Base-by-base conservation (phyloP, 2,113 vertebrate species). In the Tragelaphus strepsiceros region DNA sequence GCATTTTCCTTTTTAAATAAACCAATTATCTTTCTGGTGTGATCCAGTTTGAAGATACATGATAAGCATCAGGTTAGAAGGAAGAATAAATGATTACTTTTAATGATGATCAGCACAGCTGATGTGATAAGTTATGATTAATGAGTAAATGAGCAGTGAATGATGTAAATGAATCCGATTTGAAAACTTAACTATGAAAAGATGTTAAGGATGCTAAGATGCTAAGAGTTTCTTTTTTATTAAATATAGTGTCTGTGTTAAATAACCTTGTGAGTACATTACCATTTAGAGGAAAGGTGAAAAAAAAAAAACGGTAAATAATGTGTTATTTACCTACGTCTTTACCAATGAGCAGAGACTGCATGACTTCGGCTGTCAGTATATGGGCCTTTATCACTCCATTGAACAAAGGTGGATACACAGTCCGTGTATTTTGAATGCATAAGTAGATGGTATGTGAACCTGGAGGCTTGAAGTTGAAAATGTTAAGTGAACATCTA, bases 51-150 rank as follows among this genome's bases (percentile, higher is more conserved):
- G 80, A 87, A 98, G 88, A 61, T 97, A 96, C 56, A 88, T 62
- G 97, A 26, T 98, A 98, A 98, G 46, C 95, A 92, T 77, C 61
- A 97, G 95, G 88, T 98, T 99, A 97, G 87, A 98, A 97, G 97
- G 96, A 96, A 98, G 59, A 88, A 96, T 97, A 98, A 98, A 98
- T 97, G 90, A 96, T 98, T 98, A 89, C 54, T 98, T 98, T 85
- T 97, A 98, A 96, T 96, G 98, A 98, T 97, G 78, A 98, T 97
- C 93, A 95, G 90, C 94, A 93, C 95, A 98, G 98, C 93, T 93
- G 62, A 98, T 98, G 88, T 98, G 95, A 98, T 95, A 98, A 97
- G 98, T 98, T 98, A 96, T 94, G 96, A 98, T 95, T 99, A 96
- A 98, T 93, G 97, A 98, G 59, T 97, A 98, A 98, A 98, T 98